Base-by-base conservation (phyloP, 1,140 invertebrate genomes). In the Lepidurus packardi region DNA sequence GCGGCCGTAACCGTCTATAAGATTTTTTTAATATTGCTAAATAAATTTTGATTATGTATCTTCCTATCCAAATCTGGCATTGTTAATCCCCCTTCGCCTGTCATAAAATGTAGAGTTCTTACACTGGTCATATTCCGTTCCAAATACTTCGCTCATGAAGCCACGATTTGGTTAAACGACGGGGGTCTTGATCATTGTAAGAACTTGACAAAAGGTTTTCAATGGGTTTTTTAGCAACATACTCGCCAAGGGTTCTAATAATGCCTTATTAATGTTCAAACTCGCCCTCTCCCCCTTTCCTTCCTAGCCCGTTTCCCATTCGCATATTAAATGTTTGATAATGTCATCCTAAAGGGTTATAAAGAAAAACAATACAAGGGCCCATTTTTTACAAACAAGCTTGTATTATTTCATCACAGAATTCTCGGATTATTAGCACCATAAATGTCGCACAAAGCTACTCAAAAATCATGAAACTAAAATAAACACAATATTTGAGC, bases 351-450 rank as follows among this genome's bases (percentile, higher is more conserved):
- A 16, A 65, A 21, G 53, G 16, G 53, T 65, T 65, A n/a, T 65
- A 65, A 65, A n/a, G n/a, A 65, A 47, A 65, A 65, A 65, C 0
- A 2, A 65, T 65, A 65, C 53, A 65, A n/a, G 13, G 53, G 53
- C 53, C 53, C 53, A 65, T n/a, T 65, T 34, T 34, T 65, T 65
- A 65, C 53, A 65, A 65, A 65, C n/a, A 65, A 65, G 53, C n/a
- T n/a, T 65, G n/a, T 21, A 6, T 65, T 21, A 34, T 34, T 34
- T 34, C 53, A 65, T 65, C 53, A 65, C 53, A 65, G 16, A 65
- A 16, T 65, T 65, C 34, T 34, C 53, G 16, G 16, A 65, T 13
- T n/a, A 13, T 7, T n/a, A 21, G 21, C 53, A 5, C 47, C 21
- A 16, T n/a, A 65, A 13, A n/a, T 65, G 53, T n/a, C 13, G 8